Percentiles rank a stretch among this genome's conserved stretches.
phyloP scores from a whole-genome alignment of 2,113 vertebrate species.

The Isurus oxyrinchus region DNA sequence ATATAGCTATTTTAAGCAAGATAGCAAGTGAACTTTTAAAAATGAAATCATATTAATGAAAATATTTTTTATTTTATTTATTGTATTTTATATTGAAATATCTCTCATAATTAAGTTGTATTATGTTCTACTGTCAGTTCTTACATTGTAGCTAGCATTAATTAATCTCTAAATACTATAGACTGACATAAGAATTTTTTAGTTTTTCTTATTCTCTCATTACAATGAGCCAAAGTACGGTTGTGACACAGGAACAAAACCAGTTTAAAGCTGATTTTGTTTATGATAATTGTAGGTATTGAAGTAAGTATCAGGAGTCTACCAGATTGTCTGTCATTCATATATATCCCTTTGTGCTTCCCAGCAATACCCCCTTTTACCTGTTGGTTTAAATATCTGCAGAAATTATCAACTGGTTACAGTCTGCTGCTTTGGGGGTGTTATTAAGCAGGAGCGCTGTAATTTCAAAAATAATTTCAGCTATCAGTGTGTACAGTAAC shows the following conservation, averaged over 20 bases:
- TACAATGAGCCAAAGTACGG: conserved; percentile 33
- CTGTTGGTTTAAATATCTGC: conserved; percentile 2
- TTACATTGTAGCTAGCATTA: conserved; percentile 53
- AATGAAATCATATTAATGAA: conserved; percentile 62
- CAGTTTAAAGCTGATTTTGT: conserved; percentile 5
- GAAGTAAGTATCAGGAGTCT: no score
- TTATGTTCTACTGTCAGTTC: conserved; percentile 53
- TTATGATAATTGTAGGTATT: background rate
- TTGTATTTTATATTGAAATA: conserved; percentile 94
- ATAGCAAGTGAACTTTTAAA: conserved; percentile 43
- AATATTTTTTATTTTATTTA: conserved; percentile 98
- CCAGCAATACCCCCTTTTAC: background rate
- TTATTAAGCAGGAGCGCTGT: background rate
- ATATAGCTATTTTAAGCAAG: conserved; percentile 61
- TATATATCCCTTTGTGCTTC: background rate
- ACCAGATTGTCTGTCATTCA: background rate
- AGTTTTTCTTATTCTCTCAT: background rate
- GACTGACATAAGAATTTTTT: conserved; percentile 41
- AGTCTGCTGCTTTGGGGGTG: background rate
- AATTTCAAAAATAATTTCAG: background rate
- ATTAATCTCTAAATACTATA: conserved; percentile 53
- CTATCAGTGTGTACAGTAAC: background rate
- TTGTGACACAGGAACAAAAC: conserved; percentile 31
- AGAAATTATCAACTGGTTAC: background rate
- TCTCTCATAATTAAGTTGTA: conserved; percentile 64